Conservation (phyloP, 1,140 invertebrate species). For the Antheraea pernyi region DNA sequence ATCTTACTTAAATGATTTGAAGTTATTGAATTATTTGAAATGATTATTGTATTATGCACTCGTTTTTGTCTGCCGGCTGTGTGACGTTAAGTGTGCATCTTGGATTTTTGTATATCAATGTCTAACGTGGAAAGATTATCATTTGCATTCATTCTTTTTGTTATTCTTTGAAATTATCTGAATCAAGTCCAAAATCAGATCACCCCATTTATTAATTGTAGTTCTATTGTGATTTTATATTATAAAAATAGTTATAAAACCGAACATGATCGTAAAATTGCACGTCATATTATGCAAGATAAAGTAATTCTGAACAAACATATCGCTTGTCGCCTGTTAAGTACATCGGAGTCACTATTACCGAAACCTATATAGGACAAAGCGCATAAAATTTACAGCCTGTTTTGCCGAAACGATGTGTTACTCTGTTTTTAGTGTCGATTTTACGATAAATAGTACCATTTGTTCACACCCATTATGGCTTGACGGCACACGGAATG, state of each 20-base stretch:
- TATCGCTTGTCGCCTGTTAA: neutral
- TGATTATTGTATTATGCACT: no score
- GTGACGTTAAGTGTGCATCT: no score
- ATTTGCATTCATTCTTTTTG: no score
- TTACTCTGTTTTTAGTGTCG: conserved; percentile 59
- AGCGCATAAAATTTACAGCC: conserved; percentile 46
- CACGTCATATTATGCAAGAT: neutral
- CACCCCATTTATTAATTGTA: no score
- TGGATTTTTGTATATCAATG: no score
- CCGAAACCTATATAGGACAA: conserved; percentile 28
- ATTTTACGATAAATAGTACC: conserved; percentile 64
- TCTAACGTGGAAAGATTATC: no score
- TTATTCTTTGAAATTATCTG: no score
- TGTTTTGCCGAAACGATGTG: conserved; percentile 48
- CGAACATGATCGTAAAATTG: neutral
- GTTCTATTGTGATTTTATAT: no score
- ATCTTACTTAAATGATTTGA: no score
- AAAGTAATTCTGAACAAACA: neutral
- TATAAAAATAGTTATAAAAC: neutral
- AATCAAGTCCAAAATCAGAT: no score
- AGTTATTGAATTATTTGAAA: no score
- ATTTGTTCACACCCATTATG: conserved; percentile 53
- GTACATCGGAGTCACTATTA: conserved; percentile 6
- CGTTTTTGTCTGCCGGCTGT: no score
- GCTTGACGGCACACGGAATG: conserved; percentile 51